A percentile compares a stretch with the other conserved stretches of the same genome.
phyloP scores from a whole-genome alignment of 2,113 vertebrate species.

The Podiceps cristatus region DNA sequence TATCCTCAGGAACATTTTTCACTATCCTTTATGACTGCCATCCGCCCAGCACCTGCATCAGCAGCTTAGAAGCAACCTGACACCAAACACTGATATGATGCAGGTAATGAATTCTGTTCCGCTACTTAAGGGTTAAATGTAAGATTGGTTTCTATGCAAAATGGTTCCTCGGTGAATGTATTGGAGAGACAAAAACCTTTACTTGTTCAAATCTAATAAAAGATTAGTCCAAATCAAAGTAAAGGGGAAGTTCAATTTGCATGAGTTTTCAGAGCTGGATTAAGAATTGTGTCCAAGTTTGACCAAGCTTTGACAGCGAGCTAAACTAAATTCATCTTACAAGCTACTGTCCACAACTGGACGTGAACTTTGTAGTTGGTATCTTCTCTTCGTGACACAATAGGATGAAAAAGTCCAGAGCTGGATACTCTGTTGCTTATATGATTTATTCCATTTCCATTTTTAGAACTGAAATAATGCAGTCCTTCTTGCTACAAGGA shows the following conservation, averaged over 20 bases:
- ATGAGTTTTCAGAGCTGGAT: neutral
- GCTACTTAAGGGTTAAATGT: neutral
- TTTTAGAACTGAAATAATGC: neutral
- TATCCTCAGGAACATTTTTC: neutral
- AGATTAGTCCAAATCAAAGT: neutral
- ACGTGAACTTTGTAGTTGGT: neutral
- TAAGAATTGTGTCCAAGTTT: neutral
- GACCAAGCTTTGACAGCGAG: neutral
- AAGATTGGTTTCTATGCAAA: neutral
- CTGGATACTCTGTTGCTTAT: neutral
- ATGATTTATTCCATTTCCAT: neutral
- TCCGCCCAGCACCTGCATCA: neutral
- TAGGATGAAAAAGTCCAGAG: neutral
- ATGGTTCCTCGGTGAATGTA: neutral
- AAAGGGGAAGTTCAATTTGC: neutral
- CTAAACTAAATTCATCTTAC: neutral
- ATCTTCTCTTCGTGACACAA: neutral
- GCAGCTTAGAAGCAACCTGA: neutral
- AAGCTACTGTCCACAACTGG: neutral
- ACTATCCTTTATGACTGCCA: neutral
- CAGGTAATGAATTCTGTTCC: neutral
- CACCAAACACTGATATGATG: neutral
- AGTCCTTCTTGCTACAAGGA: neutral
- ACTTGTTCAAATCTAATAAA: neutral
- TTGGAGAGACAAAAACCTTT: neutral